These are phyloP conservation scores for Mesopsocus fuscifrons DNA, from an alignment of 2,888 invertebrate species.

Conservation along the genomic window DNA sequence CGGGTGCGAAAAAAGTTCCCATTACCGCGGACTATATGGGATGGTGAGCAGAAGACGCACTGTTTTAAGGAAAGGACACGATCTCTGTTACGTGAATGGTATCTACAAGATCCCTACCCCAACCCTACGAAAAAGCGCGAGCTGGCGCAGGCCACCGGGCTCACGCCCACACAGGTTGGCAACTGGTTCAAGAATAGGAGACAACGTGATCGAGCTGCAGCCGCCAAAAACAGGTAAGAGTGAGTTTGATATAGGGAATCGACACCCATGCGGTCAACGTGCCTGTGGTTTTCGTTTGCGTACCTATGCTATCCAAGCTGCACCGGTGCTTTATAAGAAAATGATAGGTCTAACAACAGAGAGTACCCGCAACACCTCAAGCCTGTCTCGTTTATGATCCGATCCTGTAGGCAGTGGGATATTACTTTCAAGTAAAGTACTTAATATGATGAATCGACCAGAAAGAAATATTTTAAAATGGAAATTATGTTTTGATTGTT, in stretches of 20 bases:
- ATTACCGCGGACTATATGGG: constrained; percentile 81
- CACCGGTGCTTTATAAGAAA: no score
- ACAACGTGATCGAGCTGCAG: constrained; percentile 74
- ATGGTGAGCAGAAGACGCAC: constrained; percentile 90
- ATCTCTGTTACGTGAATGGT: constrained; percentile 91
- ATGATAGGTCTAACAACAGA: neutral
- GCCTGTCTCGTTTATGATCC: neutral
- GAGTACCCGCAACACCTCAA: neutral
- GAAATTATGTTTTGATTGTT: no score
- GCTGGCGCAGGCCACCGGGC: constrained; percentile 73
- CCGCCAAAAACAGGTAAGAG: constrained; percentile 89
- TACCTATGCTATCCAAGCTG: no score
- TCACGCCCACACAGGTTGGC: constrained; percentile 84
- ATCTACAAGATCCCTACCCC: constrained; percentile 92
- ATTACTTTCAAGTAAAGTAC: no score
- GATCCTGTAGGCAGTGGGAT: no score
- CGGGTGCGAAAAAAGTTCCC: constrained; percentile 87
- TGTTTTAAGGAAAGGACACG: constrained; percentile 93
- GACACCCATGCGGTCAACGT: neutral
- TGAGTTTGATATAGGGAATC: neutral
- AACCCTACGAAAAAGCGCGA: constrained; percentile 87
- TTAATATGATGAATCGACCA: no score
- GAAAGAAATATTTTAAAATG: no score
- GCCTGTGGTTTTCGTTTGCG: neutral
- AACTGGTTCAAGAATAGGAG: constrained; percentile 87